Percentiles rank a stretch among this genome's conserved stretches.
Conservation (phyloP, 2,797 vertebrate genomes). For the Neostethus bicornis region DNA sequence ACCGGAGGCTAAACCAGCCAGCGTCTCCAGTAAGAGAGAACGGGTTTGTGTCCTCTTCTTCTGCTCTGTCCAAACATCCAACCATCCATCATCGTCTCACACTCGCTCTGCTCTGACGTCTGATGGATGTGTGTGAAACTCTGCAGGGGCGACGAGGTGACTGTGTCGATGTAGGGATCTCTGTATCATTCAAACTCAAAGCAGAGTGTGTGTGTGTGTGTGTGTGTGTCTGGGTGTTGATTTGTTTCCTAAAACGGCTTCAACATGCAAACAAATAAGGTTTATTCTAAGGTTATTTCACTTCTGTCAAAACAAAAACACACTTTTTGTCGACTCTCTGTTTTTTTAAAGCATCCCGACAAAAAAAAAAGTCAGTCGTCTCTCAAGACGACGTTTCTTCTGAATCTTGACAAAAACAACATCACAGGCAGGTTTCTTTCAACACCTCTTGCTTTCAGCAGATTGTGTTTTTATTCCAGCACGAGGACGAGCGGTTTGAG, state of each 20-base stretch:
- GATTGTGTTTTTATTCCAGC: slow-evolving; percentile 39
- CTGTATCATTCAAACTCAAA: slow-evolving; percentile 22
- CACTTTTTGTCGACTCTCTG: slow-evolving; percentile 18
- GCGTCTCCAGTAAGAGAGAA: slow-evolving; percentile 24
- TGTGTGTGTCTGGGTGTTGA: slow-evolving; percentile 7
- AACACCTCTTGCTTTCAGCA: slow-evolving; percentile 41
- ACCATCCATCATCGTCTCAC: slow-evolving; percentile 62
- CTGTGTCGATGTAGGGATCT: slow-evolving; percentile 13
- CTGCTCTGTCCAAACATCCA: slow-evolving; percentile 33
- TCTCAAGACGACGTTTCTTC: slow-evolving; percentile 13
- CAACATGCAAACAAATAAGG: slow-evolving; percentile 52
- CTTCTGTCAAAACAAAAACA: slow-evolving; percentile 43
- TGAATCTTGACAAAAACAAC: slow-evolving; percentile 21
- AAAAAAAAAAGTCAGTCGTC: slow-evolving; percentile 23
- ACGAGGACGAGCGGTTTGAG: slow-evolving; percentile 38
- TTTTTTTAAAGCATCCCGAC: slow-evolving; percentile 12
- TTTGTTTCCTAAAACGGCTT: slow-evolving; percentile 57
- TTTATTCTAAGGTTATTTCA: slow-evolving; percentile 53
- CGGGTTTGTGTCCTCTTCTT: slow-evolving; percentile 6
- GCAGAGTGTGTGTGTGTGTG: background rate
- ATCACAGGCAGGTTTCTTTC: slow-evolving; percentile 23
- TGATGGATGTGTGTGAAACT: slow-evolving; percentile 56
- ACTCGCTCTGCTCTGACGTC: slow-evolving; percentile 49
- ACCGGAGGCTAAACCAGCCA: slow-evolving; percentile 37
- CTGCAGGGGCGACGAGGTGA: slow-evolving; percentile 23